These are phyloP conservation scores for Vombatus ursinus DNA, from an alignment of 2,113 vertebrate species.

Conservation along the genomic window DNA sequence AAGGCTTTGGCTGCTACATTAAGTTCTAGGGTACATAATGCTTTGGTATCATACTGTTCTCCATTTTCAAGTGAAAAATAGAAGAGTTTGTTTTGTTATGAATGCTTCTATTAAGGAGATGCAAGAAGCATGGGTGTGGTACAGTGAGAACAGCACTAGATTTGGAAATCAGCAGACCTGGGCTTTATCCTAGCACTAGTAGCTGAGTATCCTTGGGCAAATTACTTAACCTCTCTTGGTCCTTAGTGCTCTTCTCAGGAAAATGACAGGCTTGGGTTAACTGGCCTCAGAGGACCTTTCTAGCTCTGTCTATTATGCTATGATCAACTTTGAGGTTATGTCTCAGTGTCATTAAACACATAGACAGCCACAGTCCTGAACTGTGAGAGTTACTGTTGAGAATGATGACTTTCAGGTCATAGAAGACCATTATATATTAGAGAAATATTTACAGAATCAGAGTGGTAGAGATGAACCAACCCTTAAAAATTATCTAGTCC, in stretches of 20 bases:
- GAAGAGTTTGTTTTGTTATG: not conserved
- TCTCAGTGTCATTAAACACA: not conserved
- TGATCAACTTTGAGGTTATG: not conserved
- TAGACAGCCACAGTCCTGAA: not conserved
- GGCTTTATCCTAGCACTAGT: not conserved
- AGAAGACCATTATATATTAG: not conserved
- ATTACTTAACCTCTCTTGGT: not conserved
- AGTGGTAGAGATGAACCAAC: not conserved
- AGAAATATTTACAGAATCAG: not conserved
- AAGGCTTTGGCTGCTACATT: not conserved
- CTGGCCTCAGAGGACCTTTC: not conserved
- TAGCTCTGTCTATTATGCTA: not conserved
- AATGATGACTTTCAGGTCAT: not conserved
- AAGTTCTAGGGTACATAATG: not conserved
- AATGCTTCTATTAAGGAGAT: not conserved
- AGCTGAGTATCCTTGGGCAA: not conserved
- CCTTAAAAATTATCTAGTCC: not conserved
- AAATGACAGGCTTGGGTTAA: not conserved
- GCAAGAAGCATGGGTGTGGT: not conserved
- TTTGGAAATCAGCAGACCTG: not conserved
- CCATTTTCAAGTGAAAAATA: not conserved
- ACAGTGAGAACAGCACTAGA: not conserved
- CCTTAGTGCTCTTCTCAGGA: not conserved
- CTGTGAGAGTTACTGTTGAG: not conserved
- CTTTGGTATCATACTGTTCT: not conserved